A percentile compares a stretch with the other conserved stretches of the same genome.
Conservation (phyloP, 2,113 vertebrate genomes). For the Myotis yumanensis region DNA sequence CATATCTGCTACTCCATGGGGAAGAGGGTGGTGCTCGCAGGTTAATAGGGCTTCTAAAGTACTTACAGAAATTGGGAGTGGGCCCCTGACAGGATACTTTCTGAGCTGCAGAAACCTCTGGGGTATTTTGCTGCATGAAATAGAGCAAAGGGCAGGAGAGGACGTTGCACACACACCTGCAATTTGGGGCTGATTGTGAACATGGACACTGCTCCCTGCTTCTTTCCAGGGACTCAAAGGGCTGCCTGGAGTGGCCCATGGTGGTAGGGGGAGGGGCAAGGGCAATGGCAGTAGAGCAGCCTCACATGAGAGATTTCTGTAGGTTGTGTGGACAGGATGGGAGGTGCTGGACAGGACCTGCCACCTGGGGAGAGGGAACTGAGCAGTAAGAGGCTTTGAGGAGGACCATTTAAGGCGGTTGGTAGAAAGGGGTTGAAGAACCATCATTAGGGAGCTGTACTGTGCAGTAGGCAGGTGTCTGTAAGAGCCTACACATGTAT, state of each 20-base stretch:
- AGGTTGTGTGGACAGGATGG: neutral
- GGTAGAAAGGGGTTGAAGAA: neutral
- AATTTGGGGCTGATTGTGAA: neutral
- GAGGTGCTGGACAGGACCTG: neutral
- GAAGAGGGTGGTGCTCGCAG: neutral
- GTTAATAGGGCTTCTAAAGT: neutral
- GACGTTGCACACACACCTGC: neutral
- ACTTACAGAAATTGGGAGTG: neutral
- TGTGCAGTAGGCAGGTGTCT: neutral
- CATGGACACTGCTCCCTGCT: neutral
- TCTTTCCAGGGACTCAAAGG: neutral
- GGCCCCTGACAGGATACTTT: neutral
- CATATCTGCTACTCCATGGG: neutral
- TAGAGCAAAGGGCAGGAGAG: neutral
- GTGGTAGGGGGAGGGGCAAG: neutral
- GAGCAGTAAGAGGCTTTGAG: neutral
- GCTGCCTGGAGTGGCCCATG: neutral
- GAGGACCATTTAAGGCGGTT: too few relatives aligned
- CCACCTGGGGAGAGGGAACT: neutral
- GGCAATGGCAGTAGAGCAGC: neutral
- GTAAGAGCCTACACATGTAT: neutral
- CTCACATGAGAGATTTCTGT: neutral
- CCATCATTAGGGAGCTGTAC: neutral
- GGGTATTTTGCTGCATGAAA: neutral
- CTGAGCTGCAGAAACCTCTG: neutral